Evolutionary conservation across 1,140 invertebrate species (phyloP).

Genomic region (Panagrolaimus sp.): DNA sequence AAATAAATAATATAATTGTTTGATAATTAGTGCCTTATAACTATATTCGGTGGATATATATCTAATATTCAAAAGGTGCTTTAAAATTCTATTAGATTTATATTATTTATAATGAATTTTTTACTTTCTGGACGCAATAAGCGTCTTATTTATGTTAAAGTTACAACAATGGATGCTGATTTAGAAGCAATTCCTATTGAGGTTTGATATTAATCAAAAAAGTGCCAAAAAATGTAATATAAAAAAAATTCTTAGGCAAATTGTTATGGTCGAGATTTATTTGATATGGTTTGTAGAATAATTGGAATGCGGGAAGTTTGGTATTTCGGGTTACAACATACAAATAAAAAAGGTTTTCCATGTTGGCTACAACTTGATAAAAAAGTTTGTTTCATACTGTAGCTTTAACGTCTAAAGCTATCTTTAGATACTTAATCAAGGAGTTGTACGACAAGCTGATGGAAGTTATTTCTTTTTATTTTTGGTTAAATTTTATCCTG

Average conservation of each 20-base stretch:
- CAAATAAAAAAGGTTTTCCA: conserved; percentile 87
- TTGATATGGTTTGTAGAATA: conserved; percentile 89
- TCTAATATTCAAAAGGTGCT: too few species aligned
- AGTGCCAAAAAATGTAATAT: background rate
- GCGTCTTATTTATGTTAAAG: conserved; percentile 74
- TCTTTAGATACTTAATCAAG: conserved; percentile 70
- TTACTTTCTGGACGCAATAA: conserved; percentile 17
- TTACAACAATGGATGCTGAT: conserved; percentile 99
- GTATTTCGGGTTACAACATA: conserved; percentile 97
- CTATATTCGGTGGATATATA: too few species aligned
- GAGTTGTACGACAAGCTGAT: conserved; percentile 68
- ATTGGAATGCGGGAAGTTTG: conserved; percentile 94
- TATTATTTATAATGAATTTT: conserved; percentile 6
- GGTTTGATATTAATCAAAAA: conserved; percentile 29
- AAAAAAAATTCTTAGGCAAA: conserved; percentile 33
- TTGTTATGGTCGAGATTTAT: conserved; percentile 75
- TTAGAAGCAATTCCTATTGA: conserved; percentile 67
- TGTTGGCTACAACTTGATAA: conserved; percentile 98
- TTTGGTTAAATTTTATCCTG: conserved; percentile 95
- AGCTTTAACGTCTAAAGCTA: too few species aligned
- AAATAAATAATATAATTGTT: too few species aligned
- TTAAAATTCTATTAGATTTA: background rate
- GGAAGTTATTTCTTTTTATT: conserved; percentile 73
- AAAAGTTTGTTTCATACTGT: conserved; percentile 61
- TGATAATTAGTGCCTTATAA: too few species aligned